A percentile compares a stretch with the other conserved stretches of the same genome.
These are phyloP conservation scores for Neuroscelio doddi DNA, from an alignment of 2,888 invertebrate species.

Conservation along the genomic window DNA sequence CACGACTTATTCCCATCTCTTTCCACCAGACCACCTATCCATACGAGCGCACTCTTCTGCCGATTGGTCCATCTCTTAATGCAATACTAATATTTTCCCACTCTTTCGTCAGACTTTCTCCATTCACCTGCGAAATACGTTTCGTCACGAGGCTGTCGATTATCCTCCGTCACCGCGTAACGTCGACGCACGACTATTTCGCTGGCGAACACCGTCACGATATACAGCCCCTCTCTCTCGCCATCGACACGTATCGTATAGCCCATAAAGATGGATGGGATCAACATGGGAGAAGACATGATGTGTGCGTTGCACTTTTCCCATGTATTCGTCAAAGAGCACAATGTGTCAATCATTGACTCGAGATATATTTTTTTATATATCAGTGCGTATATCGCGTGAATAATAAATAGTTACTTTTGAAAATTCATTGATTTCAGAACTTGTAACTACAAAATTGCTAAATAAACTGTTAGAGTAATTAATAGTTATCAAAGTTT, in stretches of 20 bases:
- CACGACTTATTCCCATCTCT: too few species aligned
- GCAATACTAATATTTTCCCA: neutral
- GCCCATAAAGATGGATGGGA: conserved; percentile 8
- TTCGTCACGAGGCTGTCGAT: too few species aligned
- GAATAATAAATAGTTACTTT: too few species aligned
- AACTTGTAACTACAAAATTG: too few species aligned
- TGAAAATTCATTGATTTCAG: too few species aligned
- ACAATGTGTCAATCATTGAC: too few species aligned
- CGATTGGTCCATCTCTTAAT: conserved; percentile 8
- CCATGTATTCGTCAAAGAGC: too few species aligned
- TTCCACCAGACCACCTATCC: too few species aligned
- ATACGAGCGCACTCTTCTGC: neutral
- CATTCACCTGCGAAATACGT: neutral
- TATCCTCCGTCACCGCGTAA: conserved; percentile 23
- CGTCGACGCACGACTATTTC: conserved; percentile 40
- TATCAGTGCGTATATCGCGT: too few species aligned
- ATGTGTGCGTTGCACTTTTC: conserved; percentile 27
- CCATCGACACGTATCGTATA: conserved; percentile 21
- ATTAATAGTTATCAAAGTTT: too few species aligned
- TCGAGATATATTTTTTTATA: too few species aligned
- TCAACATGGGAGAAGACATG: conserved; percentile 10
- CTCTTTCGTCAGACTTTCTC: conserved; percentile 2
- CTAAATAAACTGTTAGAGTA: too few species aligned
- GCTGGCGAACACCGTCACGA: conserved; percentile 14
- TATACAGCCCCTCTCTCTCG: conserved; percentile 13